Percentiles rank a stretch among this genome's conserved stretches.
Conservation (phyloP, 2,797 vertebrate species). For the Gymnodraco acuticeps region DNA sequence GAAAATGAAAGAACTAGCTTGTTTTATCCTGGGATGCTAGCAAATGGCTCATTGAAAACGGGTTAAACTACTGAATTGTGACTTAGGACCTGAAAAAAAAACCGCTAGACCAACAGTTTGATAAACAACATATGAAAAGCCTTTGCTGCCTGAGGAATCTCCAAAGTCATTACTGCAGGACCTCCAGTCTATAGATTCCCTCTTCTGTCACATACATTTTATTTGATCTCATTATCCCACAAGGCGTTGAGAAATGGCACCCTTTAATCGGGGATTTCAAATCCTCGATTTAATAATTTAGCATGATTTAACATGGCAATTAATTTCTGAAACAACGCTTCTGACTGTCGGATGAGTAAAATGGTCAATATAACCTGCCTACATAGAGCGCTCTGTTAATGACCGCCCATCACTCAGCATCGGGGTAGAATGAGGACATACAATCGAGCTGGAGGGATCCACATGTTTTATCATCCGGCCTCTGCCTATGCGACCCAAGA, state of each 20-base stretch:
- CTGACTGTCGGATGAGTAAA: slow-evolving; percentile 45
- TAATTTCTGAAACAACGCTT: slow-evolving; percentile 40
- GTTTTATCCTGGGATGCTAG: background rate
- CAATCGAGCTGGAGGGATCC: slow-evolving; percentile 31
- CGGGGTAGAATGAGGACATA: slow-evolving; percentile 40
- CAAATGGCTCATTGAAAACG: background rate
- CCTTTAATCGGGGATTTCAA: slow-evolving; percentile 22
- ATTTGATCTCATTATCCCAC: slow-evolving; percentile 46
- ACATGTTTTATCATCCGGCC: slow-evolving; percentile 39
- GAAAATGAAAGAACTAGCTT: background rate
- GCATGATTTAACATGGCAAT: slow-evolving; percentile 63
- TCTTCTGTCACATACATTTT: slow-evolving; percentile 48
- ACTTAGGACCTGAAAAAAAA: background rate
- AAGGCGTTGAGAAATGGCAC: slow-evolving; percentile 36
- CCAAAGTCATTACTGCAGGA: slow-evolving; percentile 30
- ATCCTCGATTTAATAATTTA: slow-evolving; percentile 55
- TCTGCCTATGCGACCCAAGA: slow-evolving; percentile 16
- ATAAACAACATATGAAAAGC: slow-evolving; percentile 32
- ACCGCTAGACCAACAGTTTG: slow-evolving; percentile 9
- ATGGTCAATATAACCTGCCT: slow-evolving; percentile 56
- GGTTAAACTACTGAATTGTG: background rate
- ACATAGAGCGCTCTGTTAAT: slow-evolving; percentile 34
- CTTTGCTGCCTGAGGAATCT: slow-evolving; percentile 19
- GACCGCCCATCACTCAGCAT: slow-evolving; percentile 47
- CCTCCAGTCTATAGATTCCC: slow-evolving; percentile 26